phyloP scores from a whole-genome alignment of 2,113 vertebrate genomes.

The Podarcis cretensis region DNA sequence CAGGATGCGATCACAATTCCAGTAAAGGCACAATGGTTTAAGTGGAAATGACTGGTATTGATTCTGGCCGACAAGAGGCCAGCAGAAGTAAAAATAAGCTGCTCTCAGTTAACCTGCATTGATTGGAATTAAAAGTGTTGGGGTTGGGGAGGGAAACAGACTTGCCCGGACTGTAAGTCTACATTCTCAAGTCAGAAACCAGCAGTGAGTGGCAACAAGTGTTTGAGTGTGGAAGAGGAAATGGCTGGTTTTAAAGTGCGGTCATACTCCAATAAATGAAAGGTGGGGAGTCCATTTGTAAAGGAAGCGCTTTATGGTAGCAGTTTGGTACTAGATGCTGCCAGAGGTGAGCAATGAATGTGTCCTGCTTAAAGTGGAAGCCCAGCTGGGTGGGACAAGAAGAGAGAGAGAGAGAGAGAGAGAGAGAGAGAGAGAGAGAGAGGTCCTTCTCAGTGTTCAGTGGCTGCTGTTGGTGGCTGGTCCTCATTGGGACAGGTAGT shows the following conservation, averaged over 20 bases:
- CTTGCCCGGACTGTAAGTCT: constrained; percentile 50
- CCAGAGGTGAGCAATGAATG: not conserved
- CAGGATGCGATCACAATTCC: constrained; percentile 56
- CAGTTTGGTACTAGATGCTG: too few relatives aligned
- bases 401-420: too few relatives aligned
- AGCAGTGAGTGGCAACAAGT: constrained; percentile 18
- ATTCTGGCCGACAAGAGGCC: constrained; percentile 64
- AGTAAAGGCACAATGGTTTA: constrained; percentile 71
- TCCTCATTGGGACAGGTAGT: too few relatives aligned
- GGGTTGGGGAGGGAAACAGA: constrained; percentile 25
- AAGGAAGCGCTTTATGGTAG: not conserved
- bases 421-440: too few relatives aligned
- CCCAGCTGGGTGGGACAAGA: too few relatives aligned
- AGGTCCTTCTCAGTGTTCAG: too few relatives aligned
- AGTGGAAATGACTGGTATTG: constrained; percentile 74
- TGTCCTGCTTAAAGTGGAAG: too few relatives aligned
- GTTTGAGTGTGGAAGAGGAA: not conserved
- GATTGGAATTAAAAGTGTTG: constrained; percentile 74
- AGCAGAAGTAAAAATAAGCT: constrained; percentile 74
- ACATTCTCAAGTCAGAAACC: constrained; percentile 5
- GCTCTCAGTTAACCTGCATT: constrained; percentile 73
- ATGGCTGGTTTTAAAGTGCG: constrained; percentile 27
- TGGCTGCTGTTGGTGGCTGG: too few relatives aligned
- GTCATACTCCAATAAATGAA: not conserved
- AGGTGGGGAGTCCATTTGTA: accelerated